Base-by-base conservation (phyloP, 1,140 invertebrate species). In the Antheraea pernyi region DNA sequence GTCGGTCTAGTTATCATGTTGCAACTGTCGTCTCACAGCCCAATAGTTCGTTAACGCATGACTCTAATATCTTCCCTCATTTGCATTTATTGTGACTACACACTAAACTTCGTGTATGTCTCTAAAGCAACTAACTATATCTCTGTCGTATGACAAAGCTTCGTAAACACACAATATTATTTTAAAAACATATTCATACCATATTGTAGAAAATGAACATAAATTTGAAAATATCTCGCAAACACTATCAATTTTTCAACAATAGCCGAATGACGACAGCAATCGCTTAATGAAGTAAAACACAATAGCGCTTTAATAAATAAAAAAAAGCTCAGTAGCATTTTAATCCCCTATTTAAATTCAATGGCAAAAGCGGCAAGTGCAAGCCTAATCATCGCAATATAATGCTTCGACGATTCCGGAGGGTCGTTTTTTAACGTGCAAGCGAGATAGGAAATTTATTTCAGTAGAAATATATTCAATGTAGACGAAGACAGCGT, bases 321-420 rank as follows among this genome's bases (percentile, higher is more conserved):
- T 89, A 88, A 86, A 88, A 86, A 75, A 81, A 53, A 53, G 46
- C 83, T 77, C 73, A 70, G 73, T 74, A 82, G 76, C 78, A 78
- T 84, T 86, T 84, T 91, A 92, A 91, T 91, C 88, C 84, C 88
- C 88, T 77, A 90, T 92, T 92, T 92, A 91, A 91, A 92, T 92
- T 91, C 88, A 91, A 92, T 92, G 80, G 83, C 75, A 73, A 74
- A 78, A 77, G 70, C 75, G 77, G 86, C 88, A 91, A 92, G 88
- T 91, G 90, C 86, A 85, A 76, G 79, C 75, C 83, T 91, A 91
- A 91, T 91, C 88, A 91, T 91, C 84, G 86, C 88, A 91, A 91
- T 91, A 91, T 91, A 91, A 91, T 91, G 89, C 84, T 82, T 80
- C 87, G 79, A 68, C 77, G 84, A 79, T 76, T 86, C 68, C 60